Conservation (phyloP, 2,113 vertebrate genomes). For the Oreochromis niloticus region DNA sequence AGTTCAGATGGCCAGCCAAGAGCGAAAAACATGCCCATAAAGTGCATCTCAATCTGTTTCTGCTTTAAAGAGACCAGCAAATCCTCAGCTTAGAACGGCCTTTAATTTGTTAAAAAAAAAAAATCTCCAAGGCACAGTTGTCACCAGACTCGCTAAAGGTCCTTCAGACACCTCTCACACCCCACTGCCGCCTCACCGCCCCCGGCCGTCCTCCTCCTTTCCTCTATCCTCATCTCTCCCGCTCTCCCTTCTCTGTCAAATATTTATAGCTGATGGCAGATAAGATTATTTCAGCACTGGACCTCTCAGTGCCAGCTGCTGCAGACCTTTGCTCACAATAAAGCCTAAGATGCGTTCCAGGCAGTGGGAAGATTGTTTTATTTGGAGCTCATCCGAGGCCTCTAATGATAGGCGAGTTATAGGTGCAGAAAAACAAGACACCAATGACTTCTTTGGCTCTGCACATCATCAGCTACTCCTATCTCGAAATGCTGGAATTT, state of each 20-base stretch:
- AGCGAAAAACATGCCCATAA: conserved; percentile 24
- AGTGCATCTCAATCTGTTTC: conserved; percentile 40
- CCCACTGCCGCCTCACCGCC: neutral
- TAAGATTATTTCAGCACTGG: conserved; percentile 71
- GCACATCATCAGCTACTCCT: neutral
- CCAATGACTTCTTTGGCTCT: conserved; percentile 9
- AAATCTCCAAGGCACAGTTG: conserved; percentile 24
- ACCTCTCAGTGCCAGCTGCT: conserved; percentile 75
- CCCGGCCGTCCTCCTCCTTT: conserved; percentile 7
- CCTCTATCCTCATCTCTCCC: conserved; percentile 6
- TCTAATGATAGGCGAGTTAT: conserved; percentile 42
- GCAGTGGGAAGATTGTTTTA: conserved; percentile 62
- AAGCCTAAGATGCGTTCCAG: conserved; percentile 69
- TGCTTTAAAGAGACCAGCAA: conserved; percentile 22
- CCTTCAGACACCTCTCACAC: neutral
- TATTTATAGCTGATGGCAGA: conserved; percentile 79
- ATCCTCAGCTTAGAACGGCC: conserved; percentile 5
- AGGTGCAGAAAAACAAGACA: conserved; percentile 17
- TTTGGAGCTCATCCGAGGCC: conserved; percentile 67
- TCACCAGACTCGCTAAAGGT: conserved; percentile 11
- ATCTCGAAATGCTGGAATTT: conserved; percentile 26
- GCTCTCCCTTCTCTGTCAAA: conserved; percentile 58
- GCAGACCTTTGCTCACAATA: conserved; percentile 80
- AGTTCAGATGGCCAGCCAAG: neutral
- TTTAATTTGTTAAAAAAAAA: conserved; percentile 21